Evolutionary conservation across 1,140 invertebrate genomes (phyloP).

Genomic region (Vanessa atalanta): DNA sequence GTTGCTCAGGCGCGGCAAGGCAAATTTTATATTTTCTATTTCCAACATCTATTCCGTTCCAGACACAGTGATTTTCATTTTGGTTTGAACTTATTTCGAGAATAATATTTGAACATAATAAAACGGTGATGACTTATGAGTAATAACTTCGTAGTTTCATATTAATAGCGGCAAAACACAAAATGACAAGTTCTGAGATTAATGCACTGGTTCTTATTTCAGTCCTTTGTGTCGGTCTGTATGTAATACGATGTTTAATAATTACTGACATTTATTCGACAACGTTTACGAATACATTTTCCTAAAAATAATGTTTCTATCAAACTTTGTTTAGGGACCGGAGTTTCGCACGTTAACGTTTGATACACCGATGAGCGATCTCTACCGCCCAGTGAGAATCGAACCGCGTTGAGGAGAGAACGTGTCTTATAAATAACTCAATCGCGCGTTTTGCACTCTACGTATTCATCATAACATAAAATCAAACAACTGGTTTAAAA

Average conservation of each 20-base stretch:
- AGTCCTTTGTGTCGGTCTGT: background rate
- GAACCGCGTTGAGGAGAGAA: slow-evolving; percentile 50
- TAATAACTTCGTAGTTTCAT: background rate
- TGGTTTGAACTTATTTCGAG: background rate
- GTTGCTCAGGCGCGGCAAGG: no score
- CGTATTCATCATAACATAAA: slow-evolving; percentile 22
- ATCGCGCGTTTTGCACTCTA: slow-evolving; percentile 46
- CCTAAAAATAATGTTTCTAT: slow-evolving; percentile 33
- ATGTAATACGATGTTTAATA: slow-evolving; percentile 11
- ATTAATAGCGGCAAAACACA: background rate
- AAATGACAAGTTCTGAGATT: background rate
- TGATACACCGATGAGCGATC: slow-evolving; percentile 35
- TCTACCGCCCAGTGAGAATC: slow-evolving; percentile 52
- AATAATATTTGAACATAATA: background rate
- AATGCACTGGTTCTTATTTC: background rate
- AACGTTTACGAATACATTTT: slow-evolving; percentile 14
- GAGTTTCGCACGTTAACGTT: slow-evolving; percentile 41
- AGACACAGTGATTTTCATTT: background rate
- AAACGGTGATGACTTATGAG: background rate
- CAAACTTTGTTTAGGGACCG: slow-evolving; percentile 38
- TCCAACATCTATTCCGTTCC: background rate
- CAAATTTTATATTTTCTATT: background rate
- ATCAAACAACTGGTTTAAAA: slow-evolving; percentile 31
- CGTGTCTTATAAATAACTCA: slow-evolving; percentile 42
- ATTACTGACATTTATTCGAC: slow-evolving; percentile 17